Evolutionary conservation across 2,797 vertebrate species (phyloP).

Genomic region (Delichon dasypus): DNA sequence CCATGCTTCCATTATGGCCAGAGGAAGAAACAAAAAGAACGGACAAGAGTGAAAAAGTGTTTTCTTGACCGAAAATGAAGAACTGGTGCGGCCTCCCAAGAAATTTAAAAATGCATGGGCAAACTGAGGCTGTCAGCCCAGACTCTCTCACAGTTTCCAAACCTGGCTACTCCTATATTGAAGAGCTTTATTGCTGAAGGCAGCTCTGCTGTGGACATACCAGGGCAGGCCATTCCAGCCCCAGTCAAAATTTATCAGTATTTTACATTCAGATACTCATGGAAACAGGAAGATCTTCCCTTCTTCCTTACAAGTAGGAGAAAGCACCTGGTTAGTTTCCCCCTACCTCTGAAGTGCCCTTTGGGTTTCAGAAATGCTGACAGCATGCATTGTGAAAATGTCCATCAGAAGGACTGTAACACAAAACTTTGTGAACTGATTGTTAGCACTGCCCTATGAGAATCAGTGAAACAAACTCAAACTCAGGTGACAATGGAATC

Average conservation of each 20-base stretch:
- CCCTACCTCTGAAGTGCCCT: not conserved
- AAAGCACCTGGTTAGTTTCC: not conserved
- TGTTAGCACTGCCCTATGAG: not conserved
- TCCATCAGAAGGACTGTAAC: not conserved
- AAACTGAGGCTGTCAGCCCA: not conserved
- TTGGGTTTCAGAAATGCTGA: not conserved
- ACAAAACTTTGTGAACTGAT: not conserved
- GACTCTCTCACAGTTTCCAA: not conserved
- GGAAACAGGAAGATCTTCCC: not conserved
- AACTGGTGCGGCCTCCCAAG: not conserved
- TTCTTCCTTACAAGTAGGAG: not conserved
- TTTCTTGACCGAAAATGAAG: not conserved
- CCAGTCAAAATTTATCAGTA: not conserved
- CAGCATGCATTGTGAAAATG: rapidly evolving
- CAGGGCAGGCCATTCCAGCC: not conserved
- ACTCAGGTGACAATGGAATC: not conserved
- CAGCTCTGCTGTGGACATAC: not conserved
- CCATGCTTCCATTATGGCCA: not conserved
- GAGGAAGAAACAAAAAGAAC: not conserved
- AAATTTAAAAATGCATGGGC: not conserved
- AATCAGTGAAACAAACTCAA: not conserved
- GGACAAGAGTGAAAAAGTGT: not conserved
- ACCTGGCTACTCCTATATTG: not conserved
- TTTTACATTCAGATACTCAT: not conserved
- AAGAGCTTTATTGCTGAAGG: not conserved